Evolutionary conservation across 2,888 invertebrate genomes (phyloP), one percentile per base, ranked within the genome.

Genomic region (Heliothis peltigera): DNA sequence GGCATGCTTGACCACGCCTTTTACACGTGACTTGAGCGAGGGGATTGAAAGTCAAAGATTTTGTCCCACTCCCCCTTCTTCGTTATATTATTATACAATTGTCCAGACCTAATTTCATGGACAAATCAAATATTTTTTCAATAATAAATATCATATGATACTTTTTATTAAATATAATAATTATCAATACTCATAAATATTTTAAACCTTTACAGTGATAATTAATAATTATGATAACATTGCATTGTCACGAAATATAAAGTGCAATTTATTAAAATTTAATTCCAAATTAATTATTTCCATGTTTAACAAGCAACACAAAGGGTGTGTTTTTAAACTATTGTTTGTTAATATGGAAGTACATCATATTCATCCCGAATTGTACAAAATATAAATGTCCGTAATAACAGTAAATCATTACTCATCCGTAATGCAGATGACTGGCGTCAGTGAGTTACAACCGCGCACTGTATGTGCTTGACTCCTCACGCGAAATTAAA

Each of bases 401-500:
- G 21, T 2, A 17, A 43, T 56, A 22, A 48, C 25, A 53, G 18
- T 55, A 10, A 57, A 42, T 48, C 42, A 28, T 57, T 55, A 58
- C 35, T 53, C 52, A 44, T 51, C 22, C 43, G 28, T 44, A 22
- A 18, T 39, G 35, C 21, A 28, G 51, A 25, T 19, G 52, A 25
- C 39, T 57, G 54, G 10, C 57, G 8, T 51, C 48, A 64, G 49
- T 49, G 43, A 64, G 55, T 73, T 53, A 65, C 46, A 53, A 48
- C 57, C 42, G 47, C 35, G 43, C 18, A 47, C 18, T 42, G 18
- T 42, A 53, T 54, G 32, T 56, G 25, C 49, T 47, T 64, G 75
- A 70, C 56, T 68, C 22, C 62, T 78, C 74, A 77, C 70, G 76
- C 74, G 72, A 77, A 80, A 83, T 79, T 75, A 77, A 82, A 80